A percentile compares a stretch with the other conserved stretches of the same genome.
Conservation (phyloP, 1,140 invertebrate genomes). For the Drosophila novamexicana region DNA sequence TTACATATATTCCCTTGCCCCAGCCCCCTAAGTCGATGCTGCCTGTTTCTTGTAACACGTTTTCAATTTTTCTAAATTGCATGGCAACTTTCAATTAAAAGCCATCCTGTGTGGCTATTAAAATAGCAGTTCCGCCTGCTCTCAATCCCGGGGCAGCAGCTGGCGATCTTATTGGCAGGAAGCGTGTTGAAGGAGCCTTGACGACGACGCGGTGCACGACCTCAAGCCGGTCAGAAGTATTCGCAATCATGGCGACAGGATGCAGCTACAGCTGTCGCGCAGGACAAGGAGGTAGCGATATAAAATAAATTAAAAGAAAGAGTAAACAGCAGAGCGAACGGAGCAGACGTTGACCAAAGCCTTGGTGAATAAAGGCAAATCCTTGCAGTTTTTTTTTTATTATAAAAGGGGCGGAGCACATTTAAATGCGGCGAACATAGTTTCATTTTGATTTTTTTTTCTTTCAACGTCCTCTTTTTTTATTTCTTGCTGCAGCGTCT, state of each 20-base stretch:
- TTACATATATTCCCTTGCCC: not conserved
- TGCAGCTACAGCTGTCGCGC: conserved; percentile 22
- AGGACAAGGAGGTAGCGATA: conserved; percentile 60
- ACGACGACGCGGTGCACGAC: conserved; percentile 26
- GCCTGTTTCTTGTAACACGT: conserved; percentile 4
- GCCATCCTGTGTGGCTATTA: conserved; percentile 25
- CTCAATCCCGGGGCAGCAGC: conserved; percentile 18
- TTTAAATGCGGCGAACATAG: conserved; percentile 68
- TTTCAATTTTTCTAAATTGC: conserved; percentile 31
- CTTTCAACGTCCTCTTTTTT: conserved; percentile 23
- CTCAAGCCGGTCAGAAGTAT: conserved; percentile 49
- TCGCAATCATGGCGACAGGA: conserved; percentile 22
- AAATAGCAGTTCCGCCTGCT: conserved; percentile 9
- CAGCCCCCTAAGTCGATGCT: too few species aligned
- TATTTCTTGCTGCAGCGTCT: conserved; percentile 49
- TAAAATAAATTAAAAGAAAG: conserved; percentile 81
- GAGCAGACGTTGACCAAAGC: conserved; percentile 5
- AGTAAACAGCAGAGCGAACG: conserved; percentile 50
- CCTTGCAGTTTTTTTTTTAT: conserved; percentile 79
- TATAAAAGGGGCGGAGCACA: conserved; percentile 81
- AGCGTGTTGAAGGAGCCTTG: conserved; percentile 38
- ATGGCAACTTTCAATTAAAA: conserved; percentile 56
- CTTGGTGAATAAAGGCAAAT: conserved; percentile 53
- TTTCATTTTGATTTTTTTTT: conserved; percentile 32
- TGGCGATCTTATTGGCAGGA: conserved; percentile 62